Percentiles rank a stretch among this genome's conserved stretches.
These are phyloP conservation scores for Halichondria panicea DNA, from an alignment of 37 sponge, comb jelly and placozoan genomes.

Conservation along the genomic window DNA sequence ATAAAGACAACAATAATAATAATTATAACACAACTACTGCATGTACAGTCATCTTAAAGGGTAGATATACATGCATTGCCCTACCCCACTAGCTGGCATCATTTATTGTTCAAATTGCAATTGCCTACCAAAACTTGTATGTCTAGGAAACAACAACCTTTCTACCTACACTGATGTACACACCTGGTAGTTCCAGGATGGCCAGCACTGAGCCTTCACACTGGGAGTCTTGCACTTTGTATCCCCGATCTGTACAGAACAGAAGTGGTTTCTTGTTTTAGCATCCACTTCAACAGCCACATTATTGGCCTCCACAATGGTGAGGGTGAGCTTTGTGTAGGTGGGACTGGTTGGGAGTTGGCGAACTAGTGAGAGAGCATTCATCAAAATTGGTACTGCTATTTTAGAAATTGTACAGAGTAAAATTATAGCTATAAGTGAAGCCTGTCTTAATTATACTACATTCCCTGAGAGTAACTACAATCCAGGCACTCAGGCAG, in stretches of 20 bases:
- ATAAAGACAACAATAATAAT: no score
- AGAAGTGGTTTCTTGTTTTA: conserved; percentile 21
- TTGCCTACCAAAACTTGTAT: background rate
- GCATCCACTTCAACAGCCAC: background rate
- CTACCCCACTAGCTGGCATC: no score
- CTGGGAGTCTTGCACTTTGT: conserved; percentile 25
- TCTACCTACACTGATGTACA: background rate
- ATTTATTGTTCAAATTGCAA: no score
- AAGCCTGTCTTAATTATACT: no score
- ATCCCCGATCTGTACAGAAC: conserved; percentile 10
- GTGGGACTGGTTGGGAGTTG: background rate
- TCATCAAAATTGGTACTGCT: background rate
- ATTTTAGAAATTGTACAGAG: background rate
- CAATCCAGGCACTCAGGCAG: no score
- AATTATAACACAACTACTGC: no score
- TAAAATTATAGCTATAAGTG: no score
- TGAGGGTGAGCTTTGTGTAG: conserved; percentile 16
- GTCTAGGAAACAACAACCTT: background rate
- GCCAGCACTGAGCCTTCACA: conserved; percentile 17
- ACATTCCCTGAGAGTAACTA: no score
- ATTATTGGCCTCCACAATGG: conserved; percentile 13
- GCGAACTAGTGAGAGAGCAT: background rate
- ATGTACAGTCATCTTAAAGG: no score
- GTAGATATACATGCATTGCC: no score
- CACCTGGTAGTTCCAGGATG: conserved; percentile 43